Evolutionary conservation across 1,140 invertebrate species (phyloP), one percentile per base, ranked within the genome.

Genomic region (Danaus melanippus): DNA sequence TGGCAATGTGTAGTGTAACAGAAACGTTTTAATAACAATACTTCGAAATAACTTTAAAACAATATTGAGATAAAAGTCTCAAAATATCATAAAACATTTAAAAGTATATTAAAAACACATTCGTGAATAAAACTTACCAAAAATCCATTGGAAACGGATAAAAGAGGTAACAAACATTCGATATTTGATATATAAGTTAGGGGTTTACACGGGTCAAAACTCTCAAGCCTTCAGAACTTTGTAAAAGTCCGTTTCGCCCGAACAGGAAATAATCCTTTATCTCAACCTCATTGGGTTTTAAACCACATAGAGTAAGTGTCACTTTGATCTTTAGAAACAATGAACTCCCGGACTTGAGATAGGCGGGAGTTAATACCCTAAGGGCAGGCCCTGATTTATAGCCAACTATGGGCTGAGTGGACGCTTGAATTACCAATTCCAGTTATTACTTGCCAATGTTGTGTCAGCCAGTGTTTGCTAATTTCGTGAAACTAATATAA

Each of bases 241-340:
- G 58, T 55, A 51, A 52, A 62, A 55, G 21, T 58, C 57, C 43
- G 58, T 32, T 32, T 32, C 21, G 21, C 53, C 43, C 46, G 53
- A 56, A 66, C 54, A 47, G 47, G 56, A 61, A 59, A 66, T 49
- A 50, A 47, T 58, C 60, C 42, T 62, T 61, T 59, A 61, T 51
- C 41, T 42, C 53, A 53, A 56, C 46, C 53, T 59, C 56, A 56
- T 66, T 62, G 53, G 59, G 50, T 58, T 66, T 62, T 52, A 57
- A 62, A 59, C 50, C 60, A 53, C 47, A 56, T 59, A 66, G 60
- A 55, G 40, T 42, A 53, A 58, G 44, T 66, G 54, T 66, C 56
- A 54, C 64, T 66, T 66, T 62, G 64, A 62, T 66, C 53, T 66
- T 62, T 56, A 61, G 32, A 66, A 66, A 66, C 63, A 65, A 58